Percentiles rank a stretch among this genome's conserved stretches.
Conservation (phyloP, 1,140 invertebrate species). For the Lepeophtheirus salmonis region DNA sequence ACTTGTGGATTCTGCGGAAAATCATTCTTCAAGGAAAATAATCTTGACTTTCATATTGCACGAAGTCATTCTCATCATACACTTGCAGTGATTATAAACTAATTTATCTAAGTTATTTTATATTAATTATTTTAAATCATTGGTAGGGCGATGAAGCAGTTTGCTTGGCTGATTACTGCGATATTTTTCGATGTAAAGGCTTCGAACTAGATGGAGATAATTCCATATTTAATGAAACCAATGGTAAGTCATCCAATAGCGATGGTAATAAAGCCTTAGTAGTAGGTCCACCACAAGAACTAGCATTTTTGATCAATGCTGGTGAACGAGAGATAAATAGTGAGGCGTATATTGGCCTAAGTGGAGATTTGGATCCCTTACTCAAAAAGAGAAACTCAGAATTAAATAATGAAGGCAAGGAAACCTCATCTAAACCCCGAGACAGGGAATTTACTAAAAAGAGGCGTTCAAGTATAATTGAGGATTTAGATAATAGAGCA, state of each 20-base stretch:
- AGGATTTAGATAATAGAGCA: neutral
- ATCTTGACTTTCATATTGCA: slow-evolving; percentile 73
- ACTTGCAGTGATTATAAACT: slow-evolving; percentile 45
- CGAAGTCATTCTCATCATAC: slow-evolving; percentile 63
- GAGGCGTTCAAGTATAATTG: neutral
- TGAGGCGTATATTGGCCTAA: neutral
- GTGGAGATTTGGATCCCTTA: neutral
- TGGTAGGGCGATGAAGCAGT: slow-evolving; percentile 66
- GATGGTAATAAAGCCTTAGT: neutral
- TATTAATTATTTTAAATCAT: neutral
- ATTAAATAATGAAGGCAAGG: neutral
- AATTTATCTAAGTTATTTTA: neutral
- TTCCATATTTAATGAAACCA: neutral
- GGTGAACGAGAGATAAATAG: neutral
- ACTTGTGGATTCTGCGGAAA: slow-evolving; percentile 77
- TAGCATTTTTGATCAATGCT: neutral
- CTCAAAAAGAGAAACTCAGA: neutral
- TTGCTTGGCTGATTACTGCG: slow-evolving; percentile 79
- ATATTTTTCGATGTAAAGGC: slow-evolving; percentile 76
- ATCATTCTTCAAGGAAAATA: slow-evolving; percentile 69
- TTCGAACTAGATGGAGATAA: neutral
- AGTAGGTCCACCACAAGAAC: neutral
- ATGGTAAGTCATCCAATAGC: neutral
- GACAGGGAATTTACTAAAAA: neutral
- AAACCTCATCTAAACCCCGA: neutral